Evolutionary conservation across 2,888 invertebrate genomes (phyloP), one percentile per base, ranked within the genome.

Genomic region (Drosophila fungiperda): DNA sequence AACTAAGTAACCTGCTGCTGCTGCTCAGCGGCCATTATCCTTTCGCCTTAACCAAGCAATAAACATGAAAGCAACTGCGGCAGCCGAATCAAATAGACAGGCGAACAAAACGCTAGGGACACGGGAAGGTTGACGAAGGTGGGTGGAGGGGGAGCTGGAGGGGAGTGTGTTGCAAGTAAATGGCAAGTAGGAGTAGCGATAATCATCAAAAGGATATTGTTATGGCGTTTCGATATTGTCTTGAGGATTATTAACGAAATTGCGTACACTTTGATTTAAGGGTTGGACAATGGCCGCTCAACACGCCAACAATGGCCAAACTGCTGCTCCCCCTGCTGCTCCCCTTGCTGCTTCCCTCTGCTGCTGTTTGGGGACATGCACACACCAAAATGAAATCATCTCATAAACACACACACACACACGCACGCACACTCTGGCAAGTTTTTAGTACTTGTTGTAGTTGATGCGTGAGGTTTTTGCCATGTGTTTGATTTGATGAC

Each of bases 121-220:
- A 40, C 36, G 15, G 38, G 60, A 42, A 3, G 32, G 45, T 33
- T 40, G 38, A n/a, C 54, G 45, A 61, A 33, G 55, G 36, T 40
- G 36, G 55, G 35, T 1, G 3, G n/a, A 17, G 17, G 48, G 5
- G 32, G 26, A 33, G 55, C 29, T 1, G 3, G n/a, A 17, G 17
- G 48, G 5, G 32, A 33, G 36, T 7, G 35, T 8, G 36, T 9
- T 26, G 8, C 20, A 49, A 40, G 57, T 45, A 61, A 60, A 58
- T 75, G 66, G 68, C 78, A 72, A 72, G 66, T 75, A 69, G 82
- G 74, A 74, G 79, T 74, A 76, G 66, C 91, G 87, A 91, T 92
- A 92, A 92, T 91, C 92, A 92, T 92, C 91, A 91, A 92, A 89
- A 91, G 91, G 91, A 92, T 91, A 92, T 92, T 92, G 92, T 92